A percentile compares a stretch with the other conserved stretches of the same genome.
Conservation (phyloP, 1,140 invertebrate species). For the Calliopsis andreniformis region DNA sequence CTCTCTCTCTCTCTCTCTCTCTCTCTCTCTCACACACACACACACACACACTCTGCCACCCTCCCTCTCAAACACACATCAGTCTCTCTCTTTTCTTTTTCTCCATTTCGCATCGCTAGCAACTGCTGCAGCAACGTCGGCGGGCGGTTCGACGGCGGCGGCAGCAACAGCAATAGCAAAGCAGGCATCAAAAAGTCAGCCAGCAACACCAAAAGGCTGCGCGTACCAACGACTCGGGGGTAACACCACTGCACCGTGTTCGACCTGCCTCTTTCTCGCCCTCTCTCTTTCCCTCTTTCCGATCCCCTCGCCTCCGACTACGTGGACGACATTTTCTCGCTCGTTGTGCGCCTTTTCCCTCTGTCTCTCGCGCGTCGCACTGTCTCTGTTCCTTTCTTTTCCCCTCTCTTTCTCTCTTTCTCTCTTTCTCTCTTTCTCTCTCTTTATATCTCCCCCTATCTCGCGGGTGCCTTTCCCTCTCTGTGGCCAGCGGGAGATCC, state of each 20-base stretch:
- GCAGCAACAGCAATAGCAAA: slow-evolving; percentile 73
- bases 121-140: slow-evolving; percentile 62
- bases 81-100: slow-evolving; percentile 29
- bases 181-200: slow-evolving; percentile 71
- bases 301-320: slow-evolving; percentile 30
- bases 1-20: slow-evolving; percentile 10
- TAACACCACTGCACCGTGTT: slow-evolving; percentile 45
- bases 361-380: not conserved
- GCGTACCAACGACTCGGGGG: slow-evolving; percentile 56
- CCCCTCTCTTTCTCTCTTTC: not conserved
- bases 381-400: not conserved
- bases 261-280: slow-evolving; percentile 49
- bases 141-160: slow-evolving; percentile 60
- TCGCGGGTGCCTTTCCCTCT: not conserved
- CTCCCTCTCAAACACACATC: slow-evolving; percentile 35
- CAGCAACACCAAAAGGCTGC: slow-evolving; percentile 68
- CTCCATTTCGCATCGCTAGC: slow-evolving; percentile 53
- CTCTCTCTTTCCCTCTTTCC: too few species aligned
- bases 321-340: slow-evolving; percentile 23
- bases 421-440: too few species aligned
- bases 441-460: too few species aligned
- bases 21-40: slow-evolving; percentile 26
- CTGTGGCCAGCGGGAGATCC: not conserved
- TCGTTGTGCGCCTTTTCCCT: not conserved
- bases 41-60: too few species aligned